Percentiles rank a stretch among this genome's conserved stretches.
phyloP scores from a whole-genome alignment of 2,888 invertebrate genomes.

The Idaea aversata region DNA sequence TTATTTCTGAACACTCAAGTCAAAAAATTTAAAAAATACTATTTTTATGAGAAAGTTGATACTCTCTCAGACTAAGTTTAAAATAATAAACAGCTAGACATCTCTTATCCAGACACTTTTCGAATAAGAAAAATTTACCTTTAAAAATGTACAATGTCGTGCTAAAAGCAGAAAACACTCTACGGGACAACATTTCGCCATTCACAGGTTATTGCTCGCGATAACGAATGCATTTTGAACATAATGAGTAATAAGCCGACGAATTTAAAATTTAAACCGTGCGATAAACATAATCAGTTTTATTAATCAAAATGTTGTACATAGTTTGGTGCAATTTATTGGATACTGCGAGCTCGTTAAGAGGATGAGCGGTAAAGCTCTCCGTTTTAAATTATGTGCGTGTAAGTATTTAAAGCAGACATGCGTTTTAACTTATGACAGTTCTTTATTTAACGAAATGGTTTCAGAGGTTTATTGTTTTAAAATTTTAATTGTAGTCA shows the following conservation, averaged over 20 bases:
- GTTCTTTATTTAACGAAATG: not conserved
- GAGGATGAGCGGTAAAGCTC: constrained; percentile 64
- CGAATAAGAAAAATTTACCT: constrained; percentile 3
- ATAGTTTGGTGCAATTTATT: constrained; percentile 65
- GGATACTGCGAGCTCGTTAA: constrained; percentile 63
- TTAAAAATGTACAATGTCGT: not conserved
- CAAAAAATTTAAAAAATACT: not conserved
- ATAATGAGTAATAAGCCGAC: constrained; percentile 48
- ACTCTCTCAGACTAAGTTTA: not conserved
- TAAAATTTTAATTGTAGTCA: no score
- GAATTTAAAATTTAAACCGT: constrained; percentile 54
- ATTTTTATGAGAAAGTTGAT: constrained; percentile 24
- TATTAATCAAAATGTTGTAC: constrained; percentile 61
- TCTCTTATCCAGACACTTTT: constrained; percentile 4
- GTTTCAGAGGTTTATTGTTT: no score
- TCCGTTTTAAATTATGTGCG: constrained; percentile 56
- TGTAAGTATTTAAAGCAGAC: constrained; percentile 51
- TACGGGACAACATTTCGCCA: constrained; percentile 31
- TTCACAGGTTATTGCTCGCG: constrained; percentile 31
- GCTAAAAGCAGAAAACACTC: constrained; percentile 17
- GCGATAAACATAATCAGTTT: constrained; percentile 61
- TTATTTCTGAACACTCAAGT: not conserved
- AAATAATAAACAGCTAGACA: constrained; percentile 19
- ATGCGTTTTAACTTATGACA: constrained; percentile 40
- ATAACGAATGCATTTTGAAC: constrained; percentile 47